Conservation (phyloP, 2,797 vertebrate genomes). For the Tokudaia muenninki region DNA sequence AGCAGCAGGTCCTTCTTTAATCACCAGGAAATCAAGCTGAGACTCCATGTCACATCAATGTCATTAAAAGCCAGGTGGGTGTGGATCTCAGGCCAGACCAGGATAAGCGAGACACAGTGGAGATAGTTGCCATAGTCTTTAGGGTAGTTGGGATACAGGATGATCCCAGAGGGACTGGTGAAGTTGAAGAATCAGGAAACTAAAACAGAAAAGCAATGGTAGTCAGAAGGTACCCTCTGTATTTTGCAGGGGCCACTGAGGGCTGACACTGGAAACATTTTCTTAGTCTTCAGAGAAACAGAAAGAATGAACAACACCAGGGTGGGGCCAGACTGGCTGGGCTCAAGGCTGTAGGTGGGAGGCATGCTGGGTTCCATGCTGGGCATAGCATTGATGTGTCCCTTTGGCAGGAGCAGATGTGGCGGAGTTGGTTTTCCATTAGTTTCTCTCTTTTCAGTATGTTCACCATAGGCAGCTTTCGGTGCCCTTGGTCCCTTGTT, state of each 20-base stretch:
- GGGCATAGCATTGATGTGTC: background rate
- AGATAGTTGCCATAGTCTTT: conserved; percentile 99
- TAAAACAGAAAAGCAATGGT: conserved; percentile 86
- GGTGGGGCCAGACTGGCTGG: conserved; percentile 17
- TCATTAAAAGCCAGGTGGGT: conserved; percentile 99
- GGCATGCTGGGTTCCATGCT: conserved; percentile 16
- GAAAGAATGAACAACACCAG: background rate
- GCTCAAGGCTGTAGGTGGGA: conserved; percentile 10
- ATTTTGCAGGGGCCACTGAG: background rate
- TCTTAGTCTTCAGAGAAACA: background rate
- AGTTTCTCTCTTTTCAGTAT: background rate
- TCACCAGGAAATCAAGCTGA: conserved; percentile 98
- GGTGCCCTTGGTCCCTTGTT: background rate
- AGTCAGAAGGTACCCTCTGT: background rate
- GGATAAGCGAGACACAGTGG: conserved; percentile 99
- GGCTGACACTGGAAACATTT: background rate
- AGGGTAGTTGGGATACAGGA: conserved; percentile 98
- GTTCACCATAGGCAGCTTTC: background rate
- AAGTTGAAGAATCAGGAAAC: conserved; percentile 99
- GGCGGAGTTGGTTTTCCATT: fast-evolving
- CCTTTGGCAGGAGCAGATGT: background rate
- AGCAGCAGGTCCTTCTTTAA: conserved; percentile 96
- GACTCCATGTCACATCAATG: conserved; percentile 95
- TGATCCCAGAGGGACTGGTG: conserved; percentile 95
- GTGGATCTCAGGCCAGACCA: conserved; percentile 95